Base-by-base conservation (phyloP, 2,797 vertebrate species). In the Garrulus glandarius region DNA sequence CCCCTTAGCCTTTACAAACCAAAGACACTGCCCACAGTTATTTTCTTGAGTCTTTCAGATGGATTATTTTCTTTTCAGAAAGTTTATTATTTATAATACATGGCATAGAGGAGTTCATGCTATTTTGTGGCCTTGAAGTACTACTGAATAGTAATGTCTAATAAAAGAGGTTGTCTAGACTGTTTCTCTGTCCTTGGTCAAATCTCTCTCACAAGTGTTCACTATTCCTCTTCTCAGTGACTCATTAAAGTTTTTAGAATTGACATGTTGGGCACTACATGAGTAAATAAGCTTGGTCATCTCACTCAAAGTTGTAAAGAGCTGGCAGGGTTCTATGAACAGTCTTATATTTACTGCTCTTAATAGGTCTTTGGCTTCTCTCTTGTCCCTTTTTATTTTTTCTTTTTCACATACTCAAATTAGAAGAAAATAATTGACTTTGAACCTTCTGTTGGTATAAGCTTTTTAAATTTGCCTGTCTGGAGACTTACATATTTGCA, bases 11-110 rank as follows among this genome's bases (percentile, higher is more conserved):
- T 65, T 78, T 85, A 4, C 10, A 69, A 80, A 80, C 3, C 2
- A 46, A 72, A 60, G n/a, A 21, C 41, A 43, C 44, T n/a, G 5
- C 12, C 32, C 8, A 37, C 0, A 0, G 20, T 21, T 53, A 22
- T 53, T 74, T 69, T 87, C 29, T 55, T 59, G 8, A 75, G 10
- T 34, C 26, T 65, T 43, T 75, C 46, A 50, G 26, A 32, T 9
- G 22, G 4, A 30, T 8, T 26, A 32, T 37, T 52, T 87, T 13
- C 4, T 69, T n/a, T 79, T 72, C 24, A 61, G n/a, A 46, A 67
- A 67, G 4, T 56, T 75, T 72, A 1, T 47, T 44, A 32, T 46
- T 87, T 59, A 55, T 47, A 46, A 32, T 47, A 26, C 9, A 13
- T 39, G 12, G 55, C 26, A 50, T 27, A 71, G 50, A 32, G n/a